Conservation (phyloP, 2,888 invertebrate genomes). For the Caenorhabditis wallacei region DNA sequence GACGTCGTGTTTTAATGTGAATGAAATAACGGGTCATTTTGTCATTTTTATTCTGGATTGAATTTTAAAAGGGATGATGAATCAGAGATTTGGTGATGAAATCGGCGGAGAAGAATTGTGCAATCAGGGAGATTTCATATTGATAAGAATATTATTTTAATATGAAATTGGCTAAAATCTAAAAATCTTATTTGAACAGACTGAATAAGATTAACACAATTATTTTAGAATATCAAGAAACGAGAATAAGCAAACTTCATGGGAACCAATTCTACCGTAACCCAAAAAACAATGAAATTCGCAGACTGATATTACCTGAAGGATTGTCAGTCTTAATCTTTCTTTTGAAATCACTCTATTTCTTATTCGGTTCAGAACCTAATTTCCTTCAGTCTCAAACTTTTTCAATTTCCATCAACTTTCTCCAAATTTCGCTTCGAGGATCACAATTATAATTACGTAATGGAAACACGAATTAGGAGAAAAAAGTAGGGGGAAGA, state of each 20-base stretch:
- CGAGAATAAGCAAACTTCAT: no score
- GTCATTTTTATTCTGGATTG: neutral
- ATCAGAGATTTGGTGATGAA: conserved; percentile 2
- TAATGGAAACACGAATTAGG: conserved; percentile 11
- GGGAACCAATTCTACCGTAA: no score
- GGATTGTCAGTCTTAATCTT: no score
- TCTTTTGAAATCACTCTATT: no score
- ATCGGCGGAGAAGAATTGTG: neutral
- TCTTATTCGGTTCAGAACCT: no score
- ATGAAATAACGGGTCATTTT: conserved; percentile 25
- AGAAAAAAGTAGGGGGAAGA: conserved; percentile 1
- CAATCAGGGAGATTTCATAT: conserved; percentile 1
- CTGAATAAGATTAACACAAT: no score
- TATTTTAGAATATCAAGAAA: no score
- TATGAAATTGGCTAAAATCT: no score
- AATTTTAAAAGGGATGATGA: conserved; percentile 4
- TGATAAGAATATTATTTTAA: no score
- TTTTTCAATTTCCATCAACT: neutral
- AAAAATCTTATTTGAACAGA: no score
- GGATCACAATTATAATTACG: conserved; percentile 18
- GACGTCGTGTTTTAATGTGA: conserved; percentile 18
- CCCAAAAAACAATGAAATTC: no score
- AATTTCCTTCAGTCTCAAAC: conserved; percentile 1
- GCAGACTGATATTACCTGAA: no score
- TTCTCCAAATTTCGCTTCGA: neutral